Evolutionary conservation across 2,888 invertebrate species (phyloP).

Genomic region (Mesochorus sp.): DNA sequence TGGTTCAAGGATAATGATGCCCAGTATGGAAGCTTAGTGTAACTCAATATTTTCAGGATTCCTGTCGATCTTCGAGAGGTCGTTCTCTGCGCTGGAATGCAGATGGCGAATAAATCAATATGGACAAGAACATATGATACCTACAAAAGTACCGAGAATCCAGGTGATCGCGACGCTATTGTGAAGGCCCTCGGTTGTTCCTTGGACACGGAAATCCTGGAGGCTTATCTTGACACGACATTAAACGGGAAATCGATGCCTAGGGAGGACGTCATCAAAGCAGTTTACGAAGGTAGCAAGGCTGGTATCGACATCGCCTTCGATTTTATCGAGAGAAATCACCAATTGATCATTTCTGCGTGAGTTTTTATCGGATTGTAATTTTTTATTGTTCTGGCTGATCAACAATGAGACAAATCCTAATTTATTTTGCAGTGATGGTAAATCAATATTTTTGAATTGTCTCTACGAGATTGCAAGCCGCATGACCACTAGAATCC

Average conservation of each 20-base stretch:
- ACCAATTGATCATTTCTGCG: too few species aligned
- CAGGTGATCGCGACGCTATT: slow-evolving; percentile 71
- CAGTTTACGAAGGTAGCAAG: slow-evolving; percentile 29
- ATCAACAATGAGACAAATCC: too few species aligned
- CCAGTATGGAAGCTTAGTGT: too few species aligned
- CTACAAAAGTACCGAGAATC: slow-evolving; percentile 69
- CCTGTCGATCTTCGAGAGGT: slow-evolving; percentile 80
- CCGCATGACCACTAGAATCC: not conserved
- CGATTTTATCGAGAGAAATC: not conserved
- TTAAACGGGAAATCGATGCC: slow-evolving; percentile 16
- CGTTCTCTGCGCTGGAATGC: slow-evolving; percentile 83
- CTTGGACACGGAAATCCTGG: slow-evolving; percentile 79
- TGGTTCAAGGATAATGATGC: too few species aligned
- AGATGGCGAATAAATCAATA: slow-evolving; percentile 50
- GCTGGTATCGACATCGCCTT: not conserved
- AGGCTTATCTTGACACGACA: slow-evolving; percentile 52
- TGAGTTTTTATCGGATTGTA: too few species aligned
- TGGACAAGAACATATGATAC: slow-evolving; percentile 61
- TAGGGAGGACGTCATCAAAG: slow-evolving; percentile 70
- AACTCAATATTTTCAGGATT: slow-evolving; percentile 78
- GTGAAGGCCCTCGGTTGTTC: slow-evolving; percentile 82
- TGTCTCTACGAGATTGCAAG: not conserved
- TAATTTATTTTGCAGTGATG: too few species aligned
- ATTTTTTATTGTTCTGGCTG: too few species aligned
- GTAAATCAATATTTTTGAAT: not conserved